Conservation (phyloP, 2,113 vertebrate species). For the Corvus moneduloides region DNA sequence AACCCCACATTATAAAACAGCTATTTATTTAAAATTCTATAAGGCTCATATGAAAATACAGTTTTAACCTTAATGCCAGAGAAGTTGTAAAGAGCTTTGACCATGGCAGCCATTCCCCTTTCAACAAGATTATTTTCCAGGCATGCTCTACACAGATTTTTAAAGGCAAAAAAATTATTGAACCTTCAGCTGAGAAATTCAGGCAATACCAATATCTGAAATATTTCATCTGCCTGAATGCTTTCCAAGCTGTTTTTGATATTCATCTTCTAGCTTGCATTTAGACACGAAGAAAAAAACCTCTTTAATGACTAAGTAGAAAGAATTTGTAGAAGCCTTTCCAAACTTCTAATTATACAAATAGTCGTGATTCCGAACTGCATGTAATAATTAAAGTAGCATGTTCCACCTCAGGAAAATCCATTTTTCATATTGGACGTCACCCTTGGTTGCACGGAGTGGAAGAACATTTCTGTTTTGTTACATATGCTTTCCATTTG, state of each 20-base stretch:
- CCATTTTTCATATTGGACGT: constrained; percentile 33
- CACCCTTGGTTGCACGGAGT: constrained; percentile 3
- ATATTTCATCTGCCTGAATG: not conserved
- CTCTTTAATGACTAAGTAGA: not conserved
- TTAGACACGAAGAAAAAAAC: not conserved
- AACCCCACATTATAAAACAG: not conserved
- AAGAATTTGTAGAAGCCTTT: constrained; percentile 40
- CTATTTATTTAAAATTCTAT: not conserved
- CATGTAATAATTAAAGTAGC: constrained; percentile 62
- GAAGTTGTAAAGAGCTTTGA: not conserved
- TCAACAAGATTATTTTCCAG: constrained; percentile 3
- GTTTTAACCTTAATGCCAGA: not conserved
- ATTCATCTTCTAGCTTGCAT: constrained; percentile 10
- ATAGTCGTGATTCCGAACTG: constrained; percentile 54
- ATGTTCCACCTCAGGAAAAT: constrained; percentile 56
- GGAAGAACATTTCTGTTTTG: constrained; percentile 22
- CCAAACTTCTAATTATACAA: constrained; percentile 68
- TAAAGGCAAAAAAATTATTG: not conserved
- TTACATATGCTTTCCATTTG: constrained; percentile 68
- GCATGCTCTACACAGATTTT: not conserved
- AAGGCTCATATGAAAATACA: not conserved
- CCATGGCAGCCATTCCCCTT: not conserved
- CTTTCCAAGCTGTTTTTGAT: not conserved
- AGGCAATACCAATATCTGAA: not conserved
- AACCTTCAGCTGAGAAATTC: not conserved